phyloP scores from a whole-genome alignment of 2,797 vertebrate species.

The Acridotheres tristis region DNA sequence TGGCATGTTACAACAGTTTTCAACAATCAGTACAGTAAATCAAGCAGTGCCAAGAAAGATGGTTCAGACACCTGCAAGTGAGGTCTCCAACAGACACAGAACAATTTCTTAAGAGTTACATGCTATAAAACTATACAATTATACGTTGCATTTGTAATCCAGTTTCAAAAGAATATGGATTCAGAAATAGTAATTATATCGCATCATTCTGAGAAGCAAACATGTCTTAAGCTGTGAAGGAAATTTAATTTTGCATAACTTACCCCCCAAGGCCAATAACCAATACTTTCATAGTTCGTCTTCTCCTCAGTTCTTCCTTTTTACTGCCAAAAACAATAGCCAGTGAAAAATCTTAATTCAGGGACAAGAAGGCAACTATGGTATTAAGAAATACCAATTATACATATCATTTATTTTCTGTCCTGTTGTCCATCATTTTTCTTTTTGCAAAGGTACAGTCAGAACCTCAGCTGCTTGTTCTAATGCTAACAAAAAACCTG shows the following conservation, averaged over 20 bases:
- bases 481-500: neutral
- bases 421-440: neutral
- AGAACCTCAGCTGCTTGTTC: neutral
- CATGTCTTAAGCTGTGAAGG: neutral
- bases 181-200: neutral
- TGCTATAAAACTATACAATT: neutral
- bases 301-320: slow-evolving; percentile 28
- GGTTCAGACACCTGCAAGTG: neutral
- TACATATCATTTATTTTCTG: neutral
- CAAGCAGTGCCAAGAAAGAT: neutral
- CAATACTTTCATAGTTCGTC: slow-evolving; percentile 81
- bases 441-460: neutral
- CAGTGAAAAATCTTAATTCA: neutral
- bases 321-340: slow-evolving; percentile 41
- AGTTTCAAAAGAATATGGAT: neutral
- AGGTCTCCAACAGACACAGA: neutral
- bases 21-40: neutral
- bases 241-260: slow-evolving; percentile 65
- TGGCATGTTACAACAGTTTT: neutral
- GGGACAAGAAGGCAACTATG: neutral
- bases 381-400: neutral
- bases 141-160: neutral
- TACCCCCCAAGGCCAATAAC: slow-evolving; percentile 91
- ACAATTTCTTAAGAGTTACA: neutral
- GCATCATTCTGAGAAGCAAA: neutral